Evolutionary conservation across 2,888 invertebrate species (phyloP), one percentile per base, ranked within the genome.

Genomic region (Dolomedes plantarius): DNA sequence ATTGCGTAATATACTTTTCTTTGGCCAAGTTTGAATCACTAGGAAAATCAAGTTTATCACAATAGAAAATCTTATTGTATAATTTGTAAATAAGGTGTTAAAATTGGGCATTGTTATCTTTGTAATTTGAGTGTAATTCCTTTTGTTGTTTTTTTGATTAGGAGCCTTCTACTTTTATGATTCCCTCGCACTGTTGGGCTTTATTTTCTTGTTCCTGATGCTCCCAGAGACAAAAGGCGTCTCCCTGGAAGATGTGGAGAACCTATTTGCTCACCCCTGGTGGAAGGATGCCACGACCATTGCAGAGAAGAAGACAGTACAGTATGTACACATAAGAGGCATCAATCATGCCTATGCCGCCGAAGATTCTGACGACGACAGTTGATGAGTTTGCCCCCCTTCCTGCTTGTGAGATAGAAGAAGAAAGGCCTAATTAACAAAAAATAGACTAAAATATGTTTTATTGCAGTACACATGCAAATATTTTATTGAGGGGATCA

Each of bases 121-220:
- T n/a, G n/a, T n/a, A n/a, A n/a, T n/a, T n/a, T n/a, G n/a, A n/a
- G n/a, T n/a, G n/a, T n/a, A n/a, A n/a, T n/a, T n/a, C n/a, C n/a
- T n/a, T n/a, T n/a, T n/a, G n/a, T n/a, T n/a, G n/a, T n/a, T n/a
- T n/a, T n/a, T n/a, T n/a, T n/a, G n/a, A n/a, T 7, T 89, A 92
- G 93, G 93, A 68, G 92, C 93, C 1, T 93, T 93, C 90, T 93
- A 92, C 90, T 89, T 93, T 81, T 93, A 93, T 90, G 91, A 92
- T 28, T 91, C 91, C 1, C 90, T 93, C n/a, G 92, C 93, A 0
- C 81, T 91, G 1, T 41, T 92, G 0, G 93, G 92, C 0, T 88
- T 92, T n/a, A 32, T 93, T 0, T 91, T 93, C 86, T 90, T 93
- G 86, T 90, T 89, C 67, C 87, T 91, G 27, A 90, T 92, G 31